Evolutionary conservation across 1,140 invertebrate species (phyloP).

Genomic region (Hyles euphorbiae): DNA sequence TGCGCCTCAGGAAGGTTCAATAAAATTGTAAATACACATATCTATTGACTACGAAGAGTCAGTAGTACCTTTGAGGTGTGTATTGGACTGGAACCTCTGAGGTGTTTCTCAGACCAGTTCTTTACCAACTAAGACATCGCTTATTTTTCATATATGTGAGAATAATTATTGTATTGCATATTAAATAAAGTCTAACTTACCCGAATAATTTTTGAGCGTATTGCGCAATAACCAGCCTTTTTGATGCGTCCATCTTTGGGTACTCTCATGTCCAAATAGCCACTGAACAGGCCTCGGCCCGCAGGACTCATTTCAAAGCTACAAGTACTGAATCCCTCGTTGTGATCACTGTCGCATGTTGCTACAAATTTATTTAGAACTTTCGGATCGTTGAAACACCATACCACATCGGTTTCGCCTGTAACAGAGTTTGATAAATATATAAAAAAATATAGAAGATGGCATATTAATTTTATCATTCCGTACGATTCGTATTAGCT

Average conservation of each 20-base stretch:
- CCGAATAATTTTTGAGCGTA: conserved; percentile 79
- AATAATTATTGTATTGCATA: too few relatives aligned
- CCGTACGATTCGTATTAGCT: too few relatives aligned
- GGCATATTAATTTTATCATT: too few relatives aligned
- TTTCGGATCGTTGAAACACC: conserved; percentile 79
- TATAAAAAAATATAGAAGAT: too few relatives aligned
- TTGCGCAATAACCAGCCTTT: conserved; percentile 86
- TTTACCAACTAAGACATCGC: too few relatives aligned
- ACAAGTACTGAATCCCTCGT: conserved; percentile 86
- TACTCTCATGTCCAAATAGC: conserved; percentile 80
- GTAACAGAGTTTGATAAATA: conserved; percentile 18
- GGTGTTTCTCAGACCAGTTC: too few relatives aligned
- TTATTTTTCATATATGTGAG: too few relatives aligned
- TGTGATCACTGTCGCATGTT: conserved; percentile 86
- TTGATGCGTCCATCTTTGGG: conserved; percentile 88
- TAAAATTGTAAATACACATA: too few relatives aligned
- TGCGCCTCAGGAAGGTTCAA: too few relatives aligned
- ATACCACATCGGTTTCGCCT: conserved; percentile 83
- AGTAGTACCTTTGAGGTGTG: too few relatives aligned
- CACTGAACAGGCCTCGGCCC: conserved; percentile 87
- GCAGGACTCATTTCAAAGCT: conserved; percentile 78
- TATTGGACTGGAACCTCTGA: too few relatives aligned
- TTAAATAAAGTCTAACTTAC: conserved; percentile 64
- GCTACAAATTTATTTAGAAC: conserved; percentile 84
- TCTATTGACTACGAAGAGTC: too few relatives aligned